Percentiles rank a stretch among this genome's conserved stretches.
These are phyloP conservation scores for Galaxea fascicularis DNA, from an alignment of 92 coral and sea anemone species.

Conservation along the genomic window DNA sequence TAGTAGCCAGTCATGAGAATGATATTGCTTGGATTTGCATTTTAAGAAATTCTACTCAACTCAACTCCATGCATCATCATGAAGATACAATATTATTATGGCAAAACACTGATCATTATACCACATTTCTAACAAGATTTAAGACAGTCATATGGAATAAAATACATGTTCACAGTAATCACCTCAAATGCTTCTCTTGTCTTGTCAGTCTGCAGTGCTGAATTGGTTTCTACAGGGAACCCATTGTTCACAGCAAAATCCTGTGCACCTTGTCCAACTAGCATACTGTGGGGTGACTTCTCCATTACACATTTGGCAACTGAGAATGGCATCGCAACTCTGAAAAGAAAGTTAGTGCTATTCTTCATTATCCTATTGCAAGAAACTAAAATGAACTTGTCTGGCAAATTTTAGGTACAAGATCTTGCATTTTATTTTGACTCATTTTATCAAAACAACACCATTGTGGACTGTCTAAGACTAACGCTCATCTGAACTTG, in stretches of 20 bases:
- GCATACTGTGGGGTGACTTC: conserved; percentile 75
- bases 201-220: conserved; percentile 57
- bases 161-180: conserved; percentile 2
- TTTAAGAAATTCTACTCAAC: no score
- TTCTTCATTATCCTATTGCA: neutral
- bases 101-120: no score
- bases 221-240: conserved; percentile 54
- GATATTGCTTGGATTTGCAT: no score
- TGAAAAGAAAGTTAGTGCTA: neutral
- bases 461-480: no score
- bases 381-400: neutral
- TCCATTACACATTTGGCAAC: conserved; percentile 80
- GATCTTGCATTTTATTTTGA: no score
- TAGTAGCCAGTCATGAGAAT: no score
- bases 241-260: conserved; percentile 70
- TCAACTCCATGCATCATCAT: no score
- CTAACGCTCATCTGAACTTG: no score
- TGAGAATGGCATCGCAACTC: conserved; percentile 71
- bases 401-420: no score
- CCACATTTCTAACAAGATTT: no score
- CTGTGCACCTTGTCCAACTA: conserved; percentile 74
- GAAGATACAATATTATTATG: no score
- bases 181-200: conserved; percentile 66
- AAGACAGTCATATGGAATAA: neutral
- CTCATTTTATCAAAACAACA: no score